Evolutionary conservation across 2,888 invertebrate genomes (phyloP).

Genomic region (Apodemia duryi): DNA sequence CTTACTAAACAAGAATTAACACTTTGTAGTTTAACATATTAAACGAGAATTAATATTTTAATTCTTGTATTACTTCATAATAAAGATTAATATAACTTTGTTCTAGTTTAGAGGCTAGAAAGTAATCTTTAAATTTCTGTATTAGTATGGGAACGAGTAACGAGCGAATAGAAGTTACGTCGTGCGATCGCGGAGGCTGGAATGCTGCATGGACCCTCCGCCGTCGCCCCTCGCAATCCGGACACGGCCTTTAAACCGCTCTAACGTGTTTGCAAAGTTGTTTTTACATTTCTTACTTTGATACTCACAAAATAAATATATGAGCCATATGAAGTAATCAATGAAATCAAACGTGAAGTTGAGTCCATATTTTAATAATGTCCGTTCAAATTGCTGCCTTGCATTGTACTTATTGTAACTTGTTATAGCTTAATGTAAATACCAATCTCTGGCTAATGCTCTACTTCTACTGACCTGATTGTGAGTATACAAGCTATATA

Average conservation of each 20-base stretch:
- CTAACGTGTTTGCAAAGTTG: constrained; percentile 76
- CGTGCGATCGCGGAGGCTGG: constrained; percentile 59
- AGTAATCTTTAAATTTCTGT: constrained; percentile 20
- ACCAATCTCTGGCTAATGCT: too few species aligned
- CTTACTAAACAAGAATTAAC: too few species aligned
- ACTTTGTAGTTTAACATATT: too few species aligned
- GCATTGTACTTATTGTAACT: too few species aligned
- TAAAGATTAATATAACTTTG: not conserved
- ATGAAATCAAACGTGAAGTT: not conserved
- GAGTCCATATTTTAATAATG: not conserved
- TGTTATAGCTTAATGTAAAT: too few species aligned
- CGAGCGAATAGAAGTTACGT: constrained; percentile 58
- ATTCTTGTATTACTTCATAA: not conserved
- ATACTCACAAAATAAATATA: constrained; percentile 32
- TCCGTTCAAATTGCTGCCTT: too few species aligned
- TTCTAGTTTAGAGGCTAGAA: constrained; percentile 25
- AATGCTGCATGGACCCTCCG: constrained; percentile 64
- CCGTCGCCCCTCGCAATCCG: constrained; percentile 72
- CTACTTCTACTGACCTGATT: too few species aligned
- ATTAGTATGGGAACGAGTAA: constrained; percentile 19
- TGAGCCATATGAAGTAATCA: not conserved
- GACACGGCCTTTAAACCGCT: constrained; percentile 77
- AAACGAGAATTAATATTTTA: not conserved
- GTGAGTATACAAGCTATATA: too few species aligned
- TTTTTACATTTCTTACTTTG: constrained; percentile 73